Evolutionary conservation across 2,888 invertebrate genomes (phyloP).

Genomic region (Napeogenes inachia): DNA sequence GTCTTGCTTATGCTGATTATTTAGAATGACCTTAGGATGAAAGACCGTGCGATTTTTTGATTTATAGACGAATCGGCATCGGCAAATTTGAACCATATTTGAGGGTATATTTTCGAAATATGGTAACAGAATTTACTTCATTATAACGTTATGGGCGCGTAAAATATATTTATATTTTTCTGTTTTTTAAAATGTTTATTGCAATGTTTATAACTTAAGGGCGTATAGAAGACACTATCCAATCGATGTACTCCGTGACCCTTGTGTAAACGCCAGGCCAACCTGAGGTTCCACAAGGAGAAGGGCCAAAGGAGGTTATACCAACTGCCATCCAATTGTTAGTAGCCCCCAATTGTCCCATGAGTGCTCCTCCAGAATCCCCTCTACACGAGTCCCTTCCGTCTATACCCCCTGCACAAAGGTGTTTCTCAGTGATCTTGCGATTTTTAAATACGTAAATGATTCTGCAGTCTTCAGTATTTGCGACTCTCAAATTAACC

Average conservation of each 20-base stretch:
- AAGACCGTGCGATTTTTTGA: too few relatives aligned
- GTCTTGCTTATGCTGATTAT: too few relatives aligned
- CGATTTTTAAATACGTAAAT: slow-evolving; percentile 71
- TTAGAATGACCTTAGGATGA: too few relatives aligned
- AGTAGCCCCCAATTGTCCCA: slow-evolving; percentile 47
- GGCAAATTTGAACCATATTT: too few relatives aligned
- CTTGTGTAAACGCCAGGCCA: slow-evolving; percentile 45
- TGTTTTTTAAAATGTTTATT: too few relatives aligned
- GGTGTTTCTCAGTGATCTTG: slow-evolving; percentile 71
- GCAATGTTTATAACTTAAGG: background rate
- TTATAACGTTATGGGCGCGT: too few relatives aligned
- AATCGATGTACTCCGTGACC: slow-evolving; percentile 7
- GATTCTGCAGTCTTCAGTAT: slow-evolving; percentile 63
- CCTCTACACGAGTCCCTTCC: slow-evolving; percentile 81
- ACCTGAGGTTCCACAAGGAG: slow-evolving; percentile 64
- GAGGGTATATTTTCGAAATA: too few relatives aligned
- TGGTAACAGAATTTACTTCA: too few relatives aligned
- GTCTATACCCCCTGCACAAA: slow-evolving; percentile 80
- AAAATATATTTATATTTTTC: too few relatives aligned
- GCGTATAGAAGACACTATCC: background rate
- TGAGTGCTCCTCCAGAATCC: slow-evolving; percentile 83
- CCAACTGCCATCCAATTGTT: slow-evolving; percentile 78
- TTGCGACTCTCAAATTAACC: slow-evolving; percentile 60
- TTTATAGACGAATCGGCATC: too few relatives aligned
- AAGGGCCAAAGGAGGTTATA: slow-evolving; percentile 73